Evolutionary conservation across 2,888 invertebrate species (phyloP).

Genomic region (Poecilus cupreus): DNA sequence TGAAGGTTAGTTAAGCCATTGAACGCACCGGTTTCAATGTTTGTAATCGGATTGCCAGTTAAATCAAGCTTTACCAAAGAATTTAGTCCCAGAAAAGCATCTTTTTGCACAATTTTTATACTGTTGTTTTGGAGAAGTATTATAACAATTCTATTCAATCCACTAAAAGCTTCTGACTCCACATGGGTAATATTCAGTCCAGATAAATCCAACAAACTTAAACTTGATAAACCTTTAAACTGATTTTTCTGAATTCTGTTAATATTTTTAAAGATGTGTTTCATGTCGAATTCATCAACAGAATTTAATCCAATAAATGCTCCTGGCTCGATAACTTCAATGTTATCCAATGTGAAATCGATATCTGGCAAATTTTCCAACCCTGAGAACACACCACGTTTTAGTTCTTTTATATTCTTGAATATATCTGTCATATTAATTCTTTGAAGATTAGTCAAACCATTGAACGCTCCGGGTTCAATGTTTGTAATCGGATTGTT

Average conservation of each 20-base stretch:
- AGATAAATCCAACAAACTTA: not conserved
- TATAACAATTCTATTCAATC: not conserved
- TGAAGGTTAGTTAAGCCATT: not conserved
- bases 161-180: not conserved
- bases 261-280: not conserved
- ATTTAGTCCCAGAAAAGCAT: conserved; percentile 9
- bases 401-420: not conserved
- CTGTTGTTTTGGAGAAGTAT: conserved; percentile 2
- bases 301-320: not conserved
- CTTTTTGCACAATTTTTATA: not conserved
- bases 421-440: conserved; percentile 23
- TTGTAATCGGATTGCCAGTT: conserved; percentile 16
- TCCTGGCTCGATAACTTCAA: conserved; percentile 5
- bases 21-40: conserved; percentile 24
- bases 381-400: conserved; percentile 17
- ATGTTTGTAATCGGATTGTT: conserved; percentile 32
- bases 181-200: not conserved
- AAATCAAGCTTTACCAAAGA: not conserved
- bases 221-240: not conserved
- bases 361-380: conserved; percentile 1
- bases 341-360: no score
- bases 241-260: not conserved
- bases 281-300: not conserved
- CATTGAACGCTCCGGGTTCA: conserved; percentile 2
- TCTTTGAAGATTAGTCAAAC: not conserved